Evolutionary conservation across 2,113 vertebrate genomes (phyloP).

Genomic region (Megaptera novaeangliae): DNA sequence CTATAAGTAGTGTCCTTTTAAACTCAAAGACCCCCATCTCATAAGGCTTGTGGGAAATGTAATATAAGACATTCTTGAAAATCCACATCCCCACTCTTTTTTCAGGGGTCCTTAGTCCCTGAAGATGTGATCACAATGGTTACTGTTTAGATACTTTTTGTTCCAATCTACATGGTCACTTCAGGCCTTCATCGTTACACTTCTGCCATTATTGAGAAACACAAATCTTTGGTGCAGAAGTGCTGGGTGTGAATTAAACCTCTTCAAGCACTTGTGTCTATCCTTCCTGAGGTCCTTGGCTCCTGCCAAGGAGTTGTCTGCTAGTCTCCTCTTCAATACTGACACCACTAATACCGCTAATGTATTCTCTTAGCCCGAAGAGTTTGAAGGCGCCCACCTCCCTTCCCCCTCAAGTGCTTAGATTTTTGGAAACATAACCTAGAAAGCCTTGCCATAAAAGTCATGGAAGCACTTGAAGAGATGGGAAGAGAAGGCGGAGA

Average conservation of each 20-base stretch:
- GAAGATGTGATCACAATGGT: not conserved
- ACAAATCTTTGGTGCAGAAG: not conserved
- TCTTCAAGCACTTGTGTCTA: not conserved
- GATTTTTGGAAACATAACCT: not conserved
- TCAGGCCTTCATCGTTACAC: not conserved
- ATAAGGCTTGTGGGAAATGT: not conserved
- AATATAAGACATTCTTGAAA: not conserved
- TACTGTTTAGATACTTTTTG: not conserved
- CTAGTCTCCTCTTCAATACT: not conserved
- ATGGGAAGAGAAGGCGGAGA: not conserved
- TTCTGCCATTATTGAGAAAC: not conserved
- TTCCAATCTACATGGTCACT: not conserved
- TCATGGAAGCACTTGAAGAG: not conserved
- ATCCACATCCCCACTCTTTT: not conserved
- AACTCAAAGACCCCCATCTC: not conserved
- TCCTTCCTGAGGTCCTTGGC: not conserved
- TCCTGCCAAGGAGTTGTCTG: not conserved
- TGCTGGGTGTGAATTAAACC: not conserved
- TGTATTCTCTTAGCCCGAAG: not conserved
- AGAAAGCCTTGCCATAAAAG: not conserved
- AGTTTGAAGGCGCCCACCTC: not conserved
- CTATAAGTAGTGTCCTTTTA: not conserved
- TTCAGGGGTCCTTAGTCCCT: not conserved
- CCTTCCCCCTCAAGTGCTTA: not conserved
- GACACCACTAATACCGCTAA: not conserved